Evolutionary conservation across 2,888 invertebrate species (phyloP).

Genomic region (Schizaphis graminum): DNA sequence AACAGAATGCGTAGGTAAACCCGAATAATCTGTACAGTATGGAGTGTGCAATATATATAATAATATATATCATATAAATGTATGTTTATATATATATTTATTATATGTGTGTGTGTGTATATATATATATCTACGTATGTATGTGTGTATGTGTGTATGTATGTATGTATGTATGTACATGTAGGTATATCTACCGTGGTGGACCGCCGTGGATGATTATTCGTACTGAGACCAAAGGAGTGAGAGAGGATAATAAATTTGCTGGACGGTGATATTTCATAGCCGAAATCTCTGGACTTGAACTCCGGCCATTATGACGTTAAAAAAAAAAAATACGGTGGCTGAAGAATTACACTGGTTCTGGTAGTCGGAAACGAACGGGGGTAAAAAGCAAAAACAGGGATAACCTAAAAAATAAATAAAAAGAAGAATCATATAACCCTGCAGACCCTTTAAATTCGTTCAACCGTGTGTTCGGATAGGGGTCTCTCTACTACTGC

Average conservation of each 20-base stretch:
- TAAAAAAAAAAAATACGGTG: constrained; percentile 26
- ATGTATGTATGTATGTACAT: background rate
- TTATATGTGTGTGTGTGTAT: no score
- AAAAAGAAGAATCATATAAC: constrained; percentile 49
- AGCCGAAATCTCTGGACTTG: constrained; percentile 56
- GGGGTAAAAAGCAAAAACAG: constrained; percentile 37
- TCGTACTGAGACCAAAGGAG: background rate
- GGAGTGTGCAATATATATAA: background rate
- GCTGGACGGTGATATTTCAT: constrained; percentile 51
- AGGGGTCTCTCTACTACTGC: background rate
- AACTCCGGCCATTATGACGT: constrained; percentile 50
- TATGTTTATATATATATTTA: background rate
- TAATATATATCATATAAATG: no score
- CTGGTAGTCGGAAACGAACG: background rate
- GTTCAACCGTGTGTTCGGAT: constrained; percentile 48
- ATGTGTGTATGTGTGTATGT: background rate
- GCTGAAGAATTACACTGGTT: constrained; percentile 48
- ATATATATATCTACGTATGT: no score
- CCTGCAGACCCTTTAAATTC: constrained; percentile 56
- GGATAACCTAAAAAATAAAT: constrained; percentile 49
- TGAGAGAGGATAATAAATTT: constrained; percentile 41
- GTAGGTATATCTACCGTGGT: background rate
- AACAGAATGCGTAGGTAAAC: background rate
- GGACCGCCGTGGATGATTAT: background rate
- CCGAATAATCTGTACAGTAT: background rate